phyloP scores from a whole-genome alignment of 2,888 invertebrate genomes.

The Smittia sp. region DNA sequence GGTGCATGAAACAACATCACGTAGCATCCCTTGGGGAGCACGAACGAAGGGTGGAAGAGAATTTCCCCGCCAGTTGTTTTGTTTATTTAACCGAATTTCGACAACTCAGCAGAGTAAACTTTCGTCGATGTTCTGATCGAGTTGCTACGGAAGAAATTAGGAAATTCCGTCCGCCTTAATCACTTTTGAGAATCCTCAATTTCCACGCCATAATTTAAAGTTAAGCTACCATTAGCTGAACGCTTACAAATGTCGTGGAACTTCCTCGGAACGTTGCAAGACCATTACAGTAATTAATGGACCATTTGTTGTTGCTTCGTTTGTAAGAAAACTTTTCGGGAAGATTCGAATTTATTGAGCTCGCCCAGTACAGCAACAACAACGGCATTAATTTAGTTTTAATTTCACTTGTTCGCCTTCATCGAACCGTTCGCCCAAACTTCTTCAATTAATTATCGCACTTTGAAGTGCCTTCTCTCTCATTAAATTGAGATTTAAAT shows the following conservation, averaged over 20 bases:
- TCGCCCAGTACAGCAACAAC: neutral
- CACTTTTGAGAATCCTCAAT: neutral
- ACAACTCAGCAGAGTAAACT: neutral
- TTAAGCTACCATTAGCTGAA: conserved; percentile 29
- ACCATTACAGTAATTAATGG: conserved; percentile 40
- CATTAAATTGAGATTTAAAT: conserved; percentile 36
- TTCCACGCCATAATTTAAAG: conserved; percentile 24
- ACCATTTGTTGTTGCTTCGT: conserved; percentile 37
- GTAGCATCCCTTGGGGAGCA: conserved; percentile 19
- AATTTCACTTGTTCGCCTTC: conserved; percentile 30
- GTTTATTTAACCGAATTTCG: conserved; percentile 38
- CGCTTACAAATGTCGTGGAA: conserved; percentile 8
- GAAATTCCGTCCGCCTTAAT: neutral
- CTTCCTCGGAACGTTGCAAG: conserved; percentile 7
- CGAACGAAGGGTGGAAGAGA: conserved; percentile 1
- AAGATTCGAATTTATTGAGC: conserved; percentile 28
- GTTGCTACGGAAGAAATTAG: neutral
- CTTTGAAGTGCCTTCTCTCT: conserved; percentile 30
- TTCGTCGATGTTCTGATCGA: neutral
- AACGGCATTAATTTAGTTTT: conserved; percentile 37
- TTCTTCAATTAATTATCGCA: conserved; percentile 35
- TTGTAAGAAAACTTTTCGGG: neutral
- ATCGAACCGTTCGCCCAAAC: neutral
- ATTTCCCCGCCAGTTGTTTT: conserved; percentile 17
- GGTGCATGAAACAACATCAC: conserved; percentile 22